phyloP scores from a whole-genome alignment of 2,888 invertebrate species.

The Cheilosia soror region DNA sequence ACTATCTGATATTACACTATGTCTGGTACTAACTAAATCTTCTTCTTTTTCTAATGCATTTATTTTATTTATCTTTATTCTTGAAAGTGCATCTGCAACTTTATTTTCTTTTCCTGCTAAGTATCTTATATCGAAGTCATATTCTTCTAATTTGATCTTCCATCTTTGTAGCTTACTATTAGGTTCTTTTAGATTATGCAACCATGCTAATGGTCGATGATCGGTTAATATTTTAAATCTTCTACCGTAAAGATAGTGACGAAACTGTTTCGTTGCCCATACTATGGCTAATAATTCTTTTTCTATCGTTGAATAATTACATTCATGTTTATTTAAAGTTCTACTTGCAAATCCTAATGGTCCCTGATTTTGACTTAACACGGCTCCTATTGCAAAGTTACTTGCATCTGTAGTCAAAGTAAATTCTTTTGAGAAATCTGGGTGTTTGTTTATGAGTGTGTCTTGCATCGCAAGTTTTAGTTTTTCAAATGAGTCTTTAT shows the following conservation, averaged over 20 bases:
- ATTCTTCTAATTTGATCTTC: constrained; percentile 77
- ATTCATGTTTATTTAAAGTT: constrained; percentile 17
- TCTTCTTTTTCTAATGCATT: constrained; percentile 1
- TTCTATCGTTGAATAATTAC: constrained; percentile 24
- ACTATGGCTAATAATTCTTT: constrained; percentile 28
- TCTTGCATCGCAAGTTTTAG: neutral
- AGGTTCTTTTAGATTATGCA: constrained; percentile 55
- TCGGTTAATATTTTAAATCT: constrained; percentile 55
- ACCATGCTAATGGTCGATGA: constrained; percentile 77
- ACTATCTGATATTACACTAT: too few species aligned
- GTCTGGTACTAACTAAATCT: too few species aligned
- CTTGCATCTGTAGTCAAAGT: neutral
- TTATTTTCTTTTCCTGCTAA: constrained; percentile 76
- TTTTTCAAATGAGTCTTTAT: neutral
- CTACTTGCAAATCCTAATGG: neutral
- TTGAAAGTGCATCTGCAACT: constrained; percentile 77
- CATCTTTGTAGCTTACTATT: constrained; percentile 60
- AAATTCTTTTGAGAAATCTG: neutral
- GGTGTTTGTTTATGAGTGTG: neutral
- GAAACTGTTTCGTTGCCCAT: constrained; percentile 54
- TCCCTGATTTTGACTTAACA: neutral
- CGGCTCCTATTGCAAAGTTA: constrained; percentile 3
- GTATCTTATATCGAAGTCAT: constrained; percentile 77
- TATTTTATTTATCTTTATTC: constrained; percentile 5
- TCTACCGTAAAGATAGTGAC: too few species aligned